phyloP scores from a whole-genome alignment of 1,140 invertebrate genomes.

The Cydia fagiglandana region DNA sequence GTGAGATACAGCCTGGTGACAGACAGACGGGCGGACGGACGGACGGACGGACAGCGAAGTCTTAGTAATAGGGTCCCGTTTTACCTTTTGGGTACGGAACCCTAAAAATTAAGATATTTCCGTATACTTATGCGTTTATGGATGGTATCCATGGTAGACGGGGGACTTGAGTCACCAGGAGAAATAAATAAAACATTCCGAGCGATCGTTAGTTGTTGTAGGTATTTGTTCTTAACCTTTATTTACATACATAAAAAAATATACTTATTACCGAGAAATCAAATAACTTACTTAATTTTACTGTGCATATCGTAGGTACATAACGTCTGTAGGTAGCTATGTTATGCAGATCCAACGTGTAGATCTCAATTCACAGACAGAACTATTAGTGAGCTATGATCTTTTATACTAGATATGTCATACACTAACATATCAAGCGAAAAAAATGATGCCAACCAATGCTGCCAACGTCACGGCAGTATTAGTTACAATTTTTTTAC shows the following conservation, averaged over 20 bases:
- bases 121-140: no score
- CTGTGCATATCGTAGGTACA: not conserved
- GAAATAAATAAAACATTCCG: not conserved
- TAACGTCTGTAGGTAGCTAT: not conserved
- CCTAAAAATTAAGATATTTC: no score
- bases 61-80: no score
- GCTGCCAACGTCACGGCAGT: no score
- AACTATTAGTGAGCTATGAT: not conserved
- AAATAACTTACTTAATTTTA: not conserved
- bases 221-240: not conserved
- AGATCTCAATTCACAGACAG: not conserved
- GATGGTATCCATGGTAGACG: not conserved
- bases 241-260: constrained; percentile 20
- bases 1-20: no score
- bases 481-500: no score
- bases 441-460: no score
- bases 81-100: no score
- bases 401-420: no score
- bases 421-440: no score
- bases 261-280: not conserved
- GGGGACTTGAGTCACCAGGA: not conserved
- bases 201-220: not conserved
- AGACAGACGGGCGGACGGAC: no score
- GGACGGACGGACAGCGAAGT: no score
- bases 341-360: not conserved